Conservation (phyloP, 2,113 vertebrate genomes). For the Tyto alba region DNA sequence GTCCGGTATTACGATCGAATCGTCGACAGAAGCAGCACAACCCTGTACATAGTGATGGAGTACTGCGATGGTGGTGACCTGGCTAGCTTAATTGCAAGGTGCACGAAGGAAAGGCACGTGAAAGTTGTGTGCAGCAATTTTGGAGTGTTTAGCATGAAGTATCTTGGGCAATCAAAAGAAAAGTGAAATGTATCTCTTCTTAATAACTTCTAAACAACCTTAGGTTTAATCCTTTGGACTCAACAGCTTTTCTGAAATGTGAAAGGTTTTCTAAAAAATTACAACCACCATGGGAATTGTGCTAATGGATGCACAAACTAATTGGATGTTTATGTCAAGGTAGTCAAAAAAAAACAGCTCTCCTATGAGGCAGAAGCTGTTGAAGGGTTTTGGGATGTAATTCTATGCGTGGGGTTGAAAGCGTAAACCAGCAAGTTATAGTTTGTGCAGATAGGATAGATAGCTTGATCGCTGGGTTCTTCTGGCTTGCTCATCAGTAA, state of each 20-base stretch:
- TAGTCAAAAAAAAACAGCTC: background rate
- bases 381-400: background rate
- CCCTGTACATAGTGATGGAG: slow-evolving; percentile 96
- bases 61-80: slow-evolving; percentile 93
- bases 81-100: slow-evolving; percentile 82
- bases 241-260: accelerated
- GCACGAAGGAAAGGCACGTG: slow-evolving; percentile 84
- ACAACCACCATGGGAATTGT: accelerated
- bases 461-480: background rate
- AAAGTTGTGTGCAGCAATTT: accelerated
- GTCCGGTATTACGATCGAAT: slow-evolving; percentile 94
- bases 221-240: background rate
- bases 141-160: accelerated
- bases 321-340: background rate
- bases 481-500: background rate
- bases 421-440: background rate
- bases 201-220: background rate
- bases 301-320: background rate
- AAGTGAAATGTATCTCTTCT: accelerated
- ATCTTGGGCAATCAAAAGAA: accelerated
- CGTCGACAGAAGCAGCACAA: slow-evolving; percentile 87
- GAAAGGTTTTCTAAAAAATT: background rate
- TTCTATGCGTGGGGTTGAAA: background rate
- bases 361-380: background rate
- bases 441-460: background rate